Percentiles rank a stretch among this genome's conserved stretches.
These are phyloP conservation scores for Sorex araneus DNA, from an alignment of 2,113 vertebrate species.

Conservation along the genomic window DNA sequence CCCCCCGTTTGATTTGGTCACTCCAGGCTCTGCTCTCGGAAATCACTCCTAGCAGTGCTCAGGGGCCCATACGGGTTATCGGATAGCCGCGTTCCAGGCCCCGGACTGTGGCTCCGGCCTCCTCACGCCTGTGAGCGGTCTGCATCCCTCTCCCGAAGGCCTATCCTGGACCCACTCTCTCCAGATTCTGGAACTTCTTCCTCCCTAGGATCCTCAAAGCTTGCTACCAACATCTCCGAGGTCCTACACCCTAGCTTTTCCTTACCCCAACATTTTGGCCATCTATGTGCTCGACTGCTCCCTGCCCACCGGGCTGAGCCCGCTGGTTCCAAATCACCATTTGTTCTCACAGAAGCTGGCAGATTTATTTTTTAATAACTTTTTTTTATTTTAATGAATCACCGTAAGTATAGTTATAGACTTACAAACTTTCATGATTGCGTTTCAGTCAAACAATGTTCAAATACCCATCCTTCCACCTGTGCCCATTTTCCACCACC, in stretches of 20 bases:
- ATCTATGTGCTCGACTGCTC: neutral
- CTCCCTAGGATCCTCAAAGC: neutral
- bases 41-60: too few relatives aligned
- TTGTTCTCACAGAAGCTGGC: neutral
- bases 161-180: neutral
- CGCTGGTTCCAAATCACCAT: neutral
- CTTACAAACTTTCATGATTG: too few relatives aligned
- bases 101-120: neutral
- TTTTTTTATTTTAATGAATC: too few relatives aligned
- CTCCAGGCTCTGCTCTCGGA: too few relatives aligned
- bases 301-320: neutral
- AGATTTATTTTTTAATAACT: too few relatives aligned
- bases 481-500: too few relatives aligned
- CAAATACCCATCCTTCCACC: too few relatives aligned
- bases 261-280: neutral
- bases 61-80: too few relatives aligned
- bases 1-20: too few relatives aligned
- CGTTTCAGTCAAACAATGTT: too few relatives aligned
- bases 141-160: neutral
- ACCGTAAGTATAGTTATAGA: too few relatives aligned
- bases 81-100: too few relatives aligned
- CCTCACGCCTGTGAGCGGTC: neutral
- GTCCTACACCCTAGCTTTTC: neutral
- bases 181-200: neutral
- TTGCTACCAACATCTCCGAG: neutral